These are phyloP conservation scores for Hipparchia semele DNA, from an alignment of 2,888 invertebrate genomes.

Conservation along the genomic window DNA sequence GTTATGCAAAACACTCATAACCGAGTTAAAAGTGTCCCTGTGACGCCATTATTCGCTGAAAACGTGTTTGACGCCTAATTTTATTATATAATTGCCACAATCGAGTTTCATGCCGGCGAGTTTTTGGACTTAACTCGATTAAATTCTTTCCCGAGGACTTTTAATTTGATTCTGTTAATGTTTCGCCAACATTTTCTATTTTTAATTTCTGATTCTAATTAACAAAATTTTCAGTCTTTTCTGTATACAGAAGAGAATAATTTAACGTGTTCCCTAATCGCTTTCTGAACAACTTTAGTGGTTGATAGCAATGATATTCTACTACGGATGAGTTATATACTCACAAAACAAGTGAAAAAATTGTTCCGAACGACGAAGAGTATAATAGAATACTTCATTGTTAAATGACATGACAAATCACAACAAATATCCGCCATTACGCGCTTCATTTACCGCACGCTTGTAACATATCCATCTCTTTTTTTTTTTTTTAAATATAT, in stretches of 20 bases:
- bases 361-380: too few species aligned
- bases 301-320: too few species aligned
- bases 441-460: too few species aligned
- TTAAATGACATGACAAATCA: too few species aligned
- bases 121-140: constrained; percentile 55
- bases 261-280: neutral
- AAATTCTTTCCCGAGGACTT: constrained; percentile 45
- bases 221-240: neutral
- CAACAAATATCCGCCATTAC: too few species aligned
- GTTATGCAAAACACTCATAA: constrained; percentile 75
- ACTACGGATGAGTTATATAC: too few species aligned
- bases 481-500: too few species aligned
- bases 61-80: constrained; percentile 77
- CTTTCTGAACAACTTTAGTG: too few species aligned
- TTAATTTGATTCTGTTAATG: constrained; percentile 33
- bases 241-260: neutral
- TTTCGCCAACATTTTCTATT: constrained; percentile 6
- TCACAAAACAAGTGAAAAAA: too few species aligned
- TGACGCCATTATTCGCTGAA: constrained; percentile 57
- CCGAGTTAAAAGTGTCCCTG: constrained; percentile 59
- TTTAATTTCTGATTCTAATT: neutral
- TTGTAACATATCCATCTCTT: too few species aligned
- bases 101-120: constrained; percentile 62
- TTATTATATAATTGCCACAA: constrained; percentile 74
- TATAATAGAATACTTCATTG: too few species aligned